These are phyloP conservation scores for Avahi laniger DNA, from an alignment of 2,797 vertebrate genomes.

Conservation along the genomic window DNA sequence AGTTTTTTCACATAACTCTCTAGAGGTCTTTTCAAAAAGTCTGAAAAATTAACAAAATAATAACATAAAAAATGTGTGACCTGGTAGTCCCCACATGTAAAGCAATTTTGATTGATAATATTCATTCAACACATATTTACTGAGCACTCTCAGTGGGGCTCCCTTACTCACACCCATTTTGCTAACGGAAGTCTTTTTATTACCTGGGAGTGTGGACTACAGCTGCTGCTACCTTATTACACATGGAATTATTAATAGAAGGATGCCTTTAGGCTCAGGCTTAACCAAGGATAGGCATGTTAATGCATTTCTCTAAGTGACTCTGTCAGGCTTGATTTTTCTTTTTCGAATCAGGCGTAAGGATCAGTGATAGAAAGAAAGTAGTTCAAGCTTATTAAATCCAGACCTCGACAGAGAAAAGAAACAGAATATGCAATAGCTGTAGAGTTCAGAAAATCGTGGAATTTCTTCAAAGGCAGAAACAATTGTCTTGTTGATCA, in stretches of 20 bases:
- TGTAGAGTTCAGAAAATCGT: conserved; percentile 20
- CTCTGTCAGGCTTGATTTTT: background rate
- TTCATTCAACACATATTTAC: background rate
- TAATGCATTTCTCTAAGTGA: background rate
- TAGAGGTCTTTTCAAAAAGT: conserved; percentile 95
- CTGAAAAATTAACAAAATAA: conserved; percentile 83
- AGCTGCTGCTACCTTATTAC: background rate
- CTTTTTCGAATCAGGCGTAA: conserved; percentile 28
- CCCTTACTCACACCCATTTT: background rate
- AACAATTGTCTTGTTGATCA: background rate
- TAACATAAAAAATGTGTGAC: background rate
- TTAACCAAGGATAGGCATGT: background rate
- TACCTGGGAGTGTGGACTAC: background rate
- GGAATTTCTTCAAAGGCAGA: conserved; percentile 26
- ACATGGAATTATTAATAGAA: background rate
- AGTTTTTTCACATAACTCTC: conserved; percentile 96
- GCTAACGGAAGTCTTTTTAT: background rate
- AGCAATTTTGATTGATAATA: background rate
- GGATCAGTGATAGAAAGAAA: conserved; percentile 23
- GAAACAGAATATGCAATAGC: background rate
- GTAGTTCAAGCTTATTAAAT: background rate
- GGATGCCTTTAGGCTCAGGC: background rate
- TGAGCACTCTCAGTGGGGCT: background rate
- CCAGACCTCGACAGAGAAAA: conserved; percentile 26
- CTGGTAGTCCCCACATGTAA: background rate